phyloP scores from a whole-genome alignment of 2,113 vertebrate genomes.

The Python bivittatus region DNA sequence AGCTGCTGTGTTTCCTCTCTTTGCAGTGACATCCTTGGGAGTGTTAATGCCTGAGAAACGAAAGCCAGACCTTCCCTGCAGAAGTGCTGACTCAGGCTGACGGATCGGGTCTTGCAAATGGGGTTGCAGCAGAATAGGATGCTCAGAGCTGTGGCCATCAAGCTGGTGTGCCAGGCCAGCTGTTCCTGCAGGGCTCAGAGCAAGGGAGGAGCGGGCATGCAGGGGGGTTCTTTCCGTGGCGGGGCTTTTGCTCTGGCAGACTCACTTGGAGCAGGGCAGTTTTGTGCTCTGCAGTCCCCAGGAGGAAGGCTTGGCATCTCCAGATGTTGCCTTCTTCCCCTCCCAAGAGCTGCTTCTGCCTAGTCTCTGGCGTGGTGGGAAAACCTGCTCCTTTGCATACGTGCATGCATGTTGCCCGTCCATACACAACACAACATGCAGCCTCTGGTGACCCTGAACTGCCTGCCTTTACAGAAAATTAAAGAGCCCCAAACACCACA shows the following conservation, averaged over 20 bases:
- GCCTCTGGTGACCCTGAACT: background rate
- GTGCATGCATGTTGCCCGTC: background rate
- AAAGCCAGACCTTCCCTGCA: background rate
- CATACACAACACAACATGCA: background rate
- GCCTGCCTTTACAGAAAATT: background rate
- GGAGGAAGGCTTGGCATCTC: background rate
- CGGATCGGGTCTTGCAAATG: background rate
- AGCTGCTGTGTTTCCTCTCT: background rate
- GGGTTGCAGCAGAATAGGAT: too few relatives aligned
- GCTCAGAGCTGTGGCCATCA: too few relatives aligned
- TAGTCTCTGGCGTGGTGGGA: background rate
- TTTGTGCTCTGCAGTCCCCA: too few relatives aligned
- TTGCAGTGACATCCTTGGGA: background rate
- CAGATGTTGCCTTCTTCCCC: too few relatives aligned
- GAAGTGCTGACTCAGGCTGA: background rate
- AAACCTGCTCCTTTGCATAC: background rate
- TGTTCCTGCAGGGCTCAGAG: background rate
- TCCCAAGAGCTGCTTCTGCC: background rate
- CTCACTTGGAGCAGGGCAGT: background rate
- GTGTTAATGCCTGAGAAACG: background rate
- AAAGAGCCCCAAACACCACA: background rate
- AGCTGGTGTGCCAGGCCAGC: background rate
- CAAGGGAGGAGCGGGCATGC: background rate
- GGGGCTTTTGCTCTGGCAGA: background rate
- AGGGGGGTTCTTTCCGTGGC: background rate